Evolutionary conservation across 2,888 invertebrate genomes (phyloP), one percentile per base, ranked within the genome.

Genomic region (Napeogenes inachia): DNA sequence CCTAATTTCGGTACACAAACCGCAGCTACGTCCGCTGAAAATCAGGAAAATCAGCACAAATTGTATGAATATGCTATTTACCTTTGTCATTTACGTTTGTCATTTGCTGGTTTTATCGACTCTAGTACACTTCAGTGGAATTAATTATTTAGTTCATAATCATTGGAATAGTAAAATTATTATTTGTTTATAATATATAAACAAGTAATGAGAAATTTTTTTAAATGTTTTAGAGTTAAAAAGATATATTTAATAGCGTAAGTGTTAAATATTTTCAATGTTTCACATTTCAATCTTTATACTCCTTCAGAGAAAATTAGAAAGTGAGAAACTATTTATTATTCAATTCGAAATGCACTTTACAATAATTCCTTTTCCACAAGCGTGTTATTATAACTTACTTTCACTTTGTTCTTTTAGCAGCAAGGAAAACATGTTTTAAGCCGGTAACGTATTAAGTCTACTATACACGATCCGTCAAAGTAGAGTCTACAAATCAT

Each of bases 391-490:
- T 21, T 21, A 69, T 75, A 70, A 70, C 83, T 87, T 87, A 70
- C 86, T 87, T 87, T 88, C 87, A 82, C 86, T 82, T 57, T 64
- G 67, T 68, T 74, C 71, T 80, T 82, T 77, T 78, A 73, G 72
- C 74, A 73, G 70, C 70, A 68, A 70, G 63, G 70, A 69, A 66
- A 69, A 60, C 64, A 30, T 30, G 13, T 47, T 6, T 8, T 50
- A n/a, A 47, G 21, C 6, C 47, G 35, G 35, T n/a, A 47, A 13
- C 2, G 21, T 13, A 47, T 47, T 13, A n/a, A n/a, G 47, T 47
- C 47, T 3, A 35, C 35, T 35, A 2, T 35, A 35, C 35, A 21
- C 21, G 21, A 21, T 21, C 21, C 21, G 21, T 21, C 21, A 21
- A 21, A 21, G 21, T 21, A 21, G 21, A 21, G 21, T 21, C 21